Evolutionary conservation across 2,113 vertebrate species (phyloP), one percentile per base, ranked within the genome.

Genomic region (Lamprotornis superbus): DNA sequence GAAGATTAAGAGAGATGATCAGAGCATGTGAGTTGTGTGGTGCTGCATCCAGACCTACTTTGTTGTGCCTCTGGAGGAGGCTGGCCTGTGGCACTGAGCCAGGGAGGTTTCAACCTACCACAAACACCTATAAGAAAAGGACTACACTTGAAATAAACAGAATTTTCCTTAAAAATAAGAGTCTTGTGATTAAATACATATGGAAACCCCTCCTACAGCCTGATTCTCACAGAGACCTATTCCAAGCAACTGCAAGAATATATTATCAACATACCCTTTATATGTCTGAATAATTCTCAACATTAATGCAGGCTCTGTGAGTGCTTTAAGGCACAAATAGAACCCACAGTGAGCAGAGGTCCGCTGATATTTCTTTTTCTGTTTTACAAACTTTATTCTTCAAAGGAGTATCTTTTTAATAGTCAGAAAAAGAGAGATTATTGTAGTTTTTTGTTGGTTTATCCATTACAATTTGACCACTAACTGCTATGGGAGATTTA

Each of bases 361-460:
- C 47, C 44, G 83, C 39, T 86, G 68, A 60, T 63, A 79, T 5
- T 83, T 86, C 68, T 67, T 93, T 63, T 88, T 59, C 71, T 88
- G 65, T 80, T 95, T 91, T 80, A 80, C 68, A 70, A 87, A 80
- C 35, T 70, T 80, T 83, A 27, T 92, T 94, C 88, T 96, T 94
- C 92, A 95, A 83, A 93, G 52, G 11, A 9, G 1, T 57, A 63
- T 75, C 30, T 71, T 75, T 92, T 93, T 75, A 93, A 93, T 68
- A 86, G 67, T 68, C 71, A 88, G 59, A 61, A 86, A 86, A 86
- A 80, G 68, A 91, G 21, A 89, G 59, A 52, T n/a, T 6, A 0
- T 46, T 84, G 52, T 44, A 39, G 12, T 40, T 73, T 87, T 83
- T n/a, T 78, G 28, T 63, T 40, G 56, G 35, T 81, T 95, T 96